A percentile compares a stretch with the other conserved stretches of the same genome.
Conservation (phyloP, 2,888 invertebrate species). For the Gordius sp. region DNA sequence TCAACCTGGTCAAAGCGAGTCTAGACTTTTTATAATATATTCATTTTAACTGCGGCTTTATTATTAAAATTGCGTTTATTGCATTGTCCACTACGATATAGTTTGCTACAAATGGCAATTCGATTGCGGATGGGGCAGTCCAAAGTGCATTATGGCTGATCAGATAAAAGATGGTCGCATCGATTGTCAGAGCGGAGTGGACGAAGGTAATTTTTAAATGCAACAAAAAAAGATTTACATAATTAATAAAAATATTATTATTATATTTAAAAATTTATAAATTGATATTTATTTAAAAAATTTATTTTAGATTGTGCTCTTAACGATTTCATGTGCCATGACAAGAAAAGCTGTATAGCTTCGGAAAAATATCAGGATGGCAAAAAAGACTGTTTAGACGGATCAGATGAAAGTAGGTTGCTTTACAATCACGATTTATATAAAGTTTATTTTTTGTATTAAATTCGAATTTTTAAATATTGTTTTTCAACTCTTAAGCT, state of each 20-base stretch:
- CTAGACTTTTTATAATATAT: too few species aligned
- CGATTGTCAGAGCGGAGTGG: constrained; percentile 24
- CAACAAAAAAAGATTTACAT: neutral
- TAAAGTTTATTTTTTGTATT: too few species aligned
- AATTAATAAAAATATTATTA: neutral
- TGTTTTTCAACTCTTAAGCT: too few species aligned
- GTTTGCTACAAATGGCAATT: constrained; percentile 25
- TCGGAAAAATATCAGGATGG: neutral
- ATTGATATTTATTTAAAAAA: too few species aligned
- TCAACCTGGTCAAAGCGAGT: too few species aligned
- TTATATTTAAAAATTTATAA: neutral
- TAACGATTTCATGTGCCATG: neutral
- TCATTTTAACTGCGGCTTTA: too few species aligned
- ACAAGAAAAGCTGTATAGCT: neutral
- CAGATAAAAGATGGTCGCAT: constrained; percentile 23
- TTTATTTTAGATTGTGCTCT: constrained; percentile 13
- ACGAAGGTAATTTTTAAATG: constrained; percentile 23
- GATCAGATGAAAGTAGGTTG: constrained; percentile 13
- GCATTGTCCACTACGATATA: too few species aligned
- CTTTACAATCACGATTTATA: too few species aligned
- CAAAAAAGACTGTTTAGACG: neutral
- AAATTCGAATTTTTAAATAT: too few species aligned
- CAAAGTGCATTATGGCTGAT: constrained; percentile 22
- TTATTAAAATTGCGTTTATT: too few species aligned
- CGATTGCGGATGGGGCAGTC: constrained; percentile 25